Evolutionary conservation across 2,113 vertebrate genomes (phyloP).

Genomic region (Laterallus jamaicensis): DNA sequence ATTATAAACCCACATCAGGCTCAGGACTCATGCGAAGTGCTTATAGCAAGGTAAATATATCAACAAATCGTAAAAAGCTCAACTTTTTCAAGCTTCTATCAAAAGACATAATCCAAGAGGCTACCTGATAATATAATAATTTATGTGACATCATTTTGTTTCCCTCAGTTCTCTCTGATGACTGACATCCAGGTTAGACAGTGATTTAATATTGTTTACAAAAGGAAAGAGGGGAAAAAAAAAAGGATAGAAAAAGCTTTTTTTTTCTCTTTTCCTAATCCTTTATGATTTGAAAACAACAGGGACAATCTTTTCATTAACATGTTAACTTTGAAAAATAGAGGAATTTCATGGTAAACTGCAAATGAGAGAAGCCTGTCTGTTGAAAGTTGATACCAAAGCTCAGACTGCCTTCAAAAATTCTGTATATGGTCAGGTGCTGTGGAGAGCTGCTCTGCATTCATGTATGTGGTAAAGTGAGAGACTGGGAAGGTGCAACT

Average conservation of each 20-base stretch:
- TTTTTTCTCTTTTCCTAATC: not conserved
- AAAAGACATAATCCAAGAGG: not conserved
- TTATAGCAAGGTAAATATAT: not conserved
- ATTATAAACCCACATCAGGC: not conserved
- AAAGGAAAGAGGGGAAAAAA: not conserved
- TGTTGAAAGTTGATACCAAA: not conserved
- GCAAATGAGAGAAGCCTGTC: not conserved
- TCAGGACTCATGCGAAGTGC: not conserved
- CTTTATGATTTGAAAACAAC: accelerated
- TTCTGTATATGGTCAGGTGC: not conserved
- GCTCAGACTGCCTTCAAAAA: not conserved
- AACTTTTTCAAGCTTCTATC: not conserved
- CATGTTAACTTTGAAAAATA: not conserved
- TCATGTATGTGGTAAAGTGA: not conserved
- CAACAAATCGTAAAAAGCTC: accelerated
- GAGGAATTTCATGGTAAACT: not conserved
- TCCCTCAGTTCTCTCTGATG: not conserved
- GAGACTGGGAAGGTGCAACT: accelerated
- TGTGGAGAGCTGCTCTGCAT: not conserved
- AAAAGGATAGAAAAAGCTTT: too few relatives aligned
- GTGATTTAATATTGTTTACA: not conserved
- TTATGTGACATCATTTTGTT: not conserved
- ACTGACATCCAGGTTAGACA: not conserved
- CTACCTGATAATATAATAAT: not conserved
- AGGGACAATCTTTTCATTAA: not conserved